These are phyloP conservation scores for Drosophila pachea DNA, from an alignment of 1,140 invertebrate genomes.

Conservation along the genomic window DNA sequence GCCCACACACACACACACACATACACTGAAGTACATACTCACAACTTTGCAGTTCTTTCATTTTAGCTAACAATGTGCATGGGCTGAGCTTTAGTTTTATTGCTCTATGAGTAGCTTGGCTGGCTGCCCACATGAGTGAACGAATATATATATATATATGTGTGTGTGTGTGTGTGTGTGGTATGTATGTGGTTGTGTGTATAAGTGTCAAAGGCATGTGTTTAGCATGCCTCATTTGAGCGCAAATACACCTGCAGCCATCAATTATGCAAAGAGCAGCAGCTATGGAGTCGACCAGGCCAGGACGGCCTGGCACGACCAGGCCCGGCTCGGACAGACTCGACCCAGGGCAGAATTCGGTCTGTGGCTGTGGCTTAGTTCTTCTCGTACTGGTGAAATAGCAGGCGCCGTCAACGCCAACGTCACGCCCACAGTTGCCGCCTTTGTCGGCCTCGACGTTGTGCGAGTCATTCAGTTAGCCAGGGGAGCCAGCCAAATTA, in stretches of 20 bases:
- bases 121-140: neutral
- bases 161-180: slow-evolving; percentile 20
- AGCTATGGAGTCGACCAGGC: slow-evolving; percentile 14
- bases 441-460: slow-evolving; percentile 31
- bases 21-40: too few species aligned
- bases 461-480: slow-evolving; percentile 46
- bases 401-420: slow-evolving; percentile 37
- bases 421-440: slow-evolving; percentile 30
- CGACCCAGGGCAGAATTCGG: neutral
- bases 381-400: slow-evolving; percentile 10
- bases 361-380: slow-evolving; percentile 2
- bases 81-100: slow-evolving; percentile 31
- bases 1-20: slow-evolving; percentile 21
- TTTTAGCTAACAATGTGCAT: slow-evolving; percentile 28
- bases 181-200: slow-evolving; percentile 26
- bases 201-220: slow-evolving; percentile 76
- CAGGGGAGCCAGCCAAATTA: slow-evolving; percentile 58
- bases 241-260: slow-evolving; percentile 76
- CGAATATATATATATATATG: neutral
- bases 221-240: slow-evolving; percentile 76
- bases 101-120: slow-evolving; percentile 40
- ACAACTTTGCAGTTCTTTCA: slow-evolving; percentile 43
- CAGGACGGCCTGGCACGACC: neutral
- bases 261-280: slow-evolving; percentile 76
- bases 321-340: neutral